Evolutionary conservation across 2,888 invertebrate genomes (phyloP).

Genomic region (Tenthredo livida): DNA sequence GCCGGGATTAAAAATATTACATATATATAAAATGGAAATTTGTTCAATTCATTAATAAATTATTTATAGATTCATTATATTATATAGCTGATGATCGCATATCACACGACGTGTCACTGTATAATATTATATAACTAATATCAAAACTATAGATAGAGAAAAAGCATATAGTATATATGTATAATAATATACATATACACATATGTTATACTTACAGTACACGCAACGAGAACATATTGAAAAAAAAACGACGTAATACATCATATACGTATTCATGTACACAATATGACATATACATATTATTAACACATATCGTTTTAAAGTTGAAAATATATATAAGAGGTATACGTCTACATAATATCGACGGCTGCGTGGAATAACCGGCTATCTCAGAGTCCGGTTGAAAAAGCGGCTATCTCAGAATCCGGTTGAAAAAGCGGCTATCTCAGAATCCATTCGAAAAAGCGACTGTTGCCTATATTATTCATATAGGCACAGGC

Average conservation of each 20-base stretch:
- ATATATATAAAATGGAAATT: neutral
- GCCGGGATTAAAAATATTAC: neutral
- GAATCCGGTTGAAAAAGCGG: no score
- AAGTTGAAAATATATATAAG: neutral
- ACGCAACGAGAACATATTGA: neutral
- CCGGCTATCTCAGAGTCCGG: no score
- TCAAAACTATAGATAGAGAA: neutral
- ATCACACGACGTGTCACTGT: neutral
- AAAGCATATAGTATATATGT: neutral
- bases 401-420: no score
- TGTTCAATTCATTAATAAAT: neutral
- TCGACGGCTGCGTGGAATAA: no score
- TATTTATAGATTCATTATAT: neutral
- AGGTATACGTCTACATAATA: neutral
- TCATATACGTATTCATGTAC: no score
- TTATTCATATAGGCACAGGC: no score
- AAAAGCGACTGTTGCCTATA: no score
- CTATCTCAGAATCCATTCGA: no score
- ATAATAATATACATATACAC: neutral
- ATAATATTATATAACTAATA: neutral
- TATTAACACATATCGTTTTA: slow-evolving; percentile 2
- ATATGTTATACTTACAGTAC: neutral
- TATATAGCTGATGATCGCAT: neutral
- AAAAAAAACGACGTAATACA: neutral
- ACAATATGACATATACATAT: no score